These are phyloP conservation scores for Neosalanx taihuensis DNA, from an alignment of 2,797 vertebrate species.

Conservation along the genomic window DNA sequence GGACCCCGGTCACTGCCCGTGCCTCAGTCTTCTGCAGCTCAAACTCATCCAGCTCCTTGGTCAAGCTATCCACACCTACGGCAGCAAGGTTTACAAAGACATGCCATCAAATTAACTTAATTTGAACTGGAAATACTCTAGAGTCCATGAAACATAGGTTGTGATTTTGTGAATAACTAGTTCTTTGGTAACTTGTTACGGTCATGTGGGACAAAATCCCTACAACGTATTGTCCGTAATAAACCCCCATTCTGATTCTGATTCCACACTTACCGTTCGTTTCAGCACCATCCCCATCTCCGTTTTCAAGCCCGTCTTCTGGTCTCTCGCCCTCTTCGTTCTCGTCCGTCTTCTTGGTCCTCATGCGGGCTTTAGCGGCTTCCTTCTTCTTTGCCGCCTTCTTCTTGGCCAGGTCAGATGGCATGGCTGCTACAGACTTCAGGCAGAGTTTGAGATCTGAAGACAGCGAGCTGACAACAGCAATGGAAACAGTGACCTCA, in stretches of 20 bases:
- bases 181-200: no score
- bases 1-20: slow-evolving; percentile 90
- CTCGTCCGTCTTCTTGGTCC: slow-evolving; percentile 81
- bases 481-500: no score
- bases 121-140: no score
- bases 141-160: no score
- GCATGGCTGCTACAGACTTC: slow-evolving; percentile 70
- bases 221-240: no score
- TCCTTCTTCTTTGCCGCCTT: slow-evolving; percentile 98
- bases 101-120: no score
- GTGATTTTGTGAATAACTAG: no score
- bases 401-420: slow-evolving; percentile 95
- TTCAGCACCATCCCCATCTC: not conserved
- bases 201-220: no score
- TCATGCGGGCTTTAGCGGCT: slow-evolving; percentile 89
- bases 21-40: slow-evolving; percentile 91
- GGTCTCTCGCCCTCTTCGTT: slow-evolving; percentile 73
- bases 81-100: not conserved
- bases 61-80: slow-evolving; percentile 78
- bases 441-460: not conserved
- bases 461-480: no score
- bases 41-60: slow-evolving; percentile 91
- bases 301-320: slow-evolving; percentile 70
- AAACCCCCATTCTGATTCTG: no score
- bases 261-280: not conserved